Conservation (phyloP, 2,888 invertebrate species). For the Endotricha flammealis region DNA sequence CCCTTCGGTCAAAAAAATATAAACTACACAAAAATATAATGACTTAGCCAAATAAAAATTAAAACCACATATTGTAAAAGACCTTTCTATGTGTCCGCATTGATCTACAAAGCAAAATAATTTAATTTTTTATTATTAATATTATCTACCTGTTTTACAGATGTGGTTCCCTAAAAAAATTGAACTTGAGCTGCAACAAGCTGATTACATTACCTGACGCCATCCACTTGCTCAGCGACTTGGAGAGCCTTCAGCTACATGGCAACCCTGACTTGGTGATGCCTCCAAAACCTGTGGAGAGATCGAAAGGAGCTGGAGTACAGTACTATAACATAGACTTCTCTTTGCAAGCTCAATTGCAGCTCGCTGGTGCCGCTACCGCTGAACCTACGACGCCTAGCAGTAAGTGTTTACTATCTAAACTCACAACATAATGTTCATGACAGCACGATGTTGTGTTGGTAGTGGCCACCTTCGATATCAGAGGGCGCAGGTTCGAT, state of each 20-base stretch:
- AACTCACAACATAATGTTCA: too few species aligned
- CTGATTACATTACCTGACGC: constrained; percentile 98
- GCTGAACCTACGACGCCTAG: constrained; percentile 84
- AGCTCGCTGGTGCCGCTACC: constrained; percentile 92
- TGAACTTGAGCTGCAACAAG: constrained; percentile 95
- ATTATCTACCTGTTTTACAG: constrained; percentile 57
- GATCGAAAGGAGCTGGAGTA: constrained; percentile 86
- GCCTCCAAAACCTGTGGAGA: constrained; percentile 93
- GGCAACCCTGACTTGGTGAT: constrained; percentile 97
- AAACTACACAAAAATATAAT: too few species aligned
- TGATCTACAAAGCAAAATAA: too few species aligned
- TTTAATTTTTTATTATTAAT: too few species aligned
- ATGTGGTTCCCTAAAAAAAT: constrained; percentile 94
- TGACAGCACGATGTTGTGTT: too few species aligned
- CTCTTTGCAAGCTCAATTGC: constrained; percentile 95
- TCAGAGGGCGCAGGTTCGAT: too few species aligned
- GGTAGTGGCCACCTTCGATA: too few species aligned
- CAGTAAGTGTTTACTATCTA: too few species aligned
- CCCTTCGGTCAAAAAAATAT: too few species aligned
- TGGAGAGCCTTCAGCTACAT: constrained; percentile 92
- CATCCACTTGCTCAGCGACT: constrained; percentile 94
- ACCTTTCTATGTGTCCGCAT: too few species aligned
- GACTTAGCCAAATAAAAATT: too few species aligned
- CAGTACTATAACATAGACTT: constrained; percentile 99
- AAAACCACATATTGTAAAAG: too few species aligned